Percentiles rank a stretch among this genome's conserved stretches.
Conservation (phyloP, 2,888 invertebrate species). For the Calameuta pallipes region DNA sequence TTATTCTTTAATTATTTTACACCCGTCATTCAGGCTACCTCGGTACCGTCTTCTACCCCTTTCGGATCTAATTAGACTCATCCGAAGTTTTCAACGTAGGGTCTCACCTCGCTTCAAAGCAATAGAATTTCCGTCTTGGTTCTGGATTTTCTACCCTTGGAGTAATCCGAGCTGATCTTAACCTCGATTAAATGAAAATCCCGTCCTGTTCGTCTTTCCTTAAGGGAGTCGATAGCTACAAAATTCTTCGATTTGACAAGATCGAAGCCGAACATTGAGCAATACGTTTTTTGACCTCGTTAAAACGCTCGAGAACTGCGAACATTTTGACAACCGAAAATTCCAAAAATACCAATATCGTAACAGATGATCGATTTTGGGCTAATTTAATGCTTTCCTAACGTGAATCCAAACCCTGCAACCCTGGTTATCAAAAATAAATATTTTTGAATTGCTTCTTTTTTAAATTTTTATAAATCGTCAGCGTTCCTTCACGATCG, state of each 20-base stretch:
- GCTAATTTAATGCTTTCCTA: too few species aligned
- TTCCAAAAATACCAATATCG: too few species aligned
- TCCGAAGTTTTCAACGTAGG: not conserved
- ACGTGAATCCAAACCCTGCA: accelerated
- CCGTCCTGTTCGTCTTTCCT: too few species aligned
- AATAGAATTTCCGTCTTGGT: not conserved
- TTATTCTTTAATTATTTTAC: not conserved
- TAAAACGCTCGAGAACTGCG: too few species aligned
- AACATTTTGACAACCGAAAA: too few species aligned
- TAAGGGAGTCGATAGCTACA: too few species aligned
- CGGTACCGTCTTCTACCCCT: not conserved
- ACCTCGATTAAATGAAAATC: not conserved
- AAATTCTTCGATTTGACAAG: too few species aligned
- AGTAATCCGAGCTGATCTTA: not conserved
- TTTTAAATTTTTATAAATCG: not conserved
- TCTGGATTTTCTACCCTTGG: not conserved
- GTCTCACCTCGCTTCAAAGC: not conserved
- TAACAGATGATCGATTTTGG: too few species aligned
- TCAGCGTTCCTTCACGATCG: not conserved
- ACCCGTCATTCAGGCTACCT: not conserved
- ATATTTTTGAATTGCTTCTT: not conserved
- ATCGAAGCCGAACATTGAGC: too few species aligned
- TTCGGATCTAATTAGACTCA: not conserved
- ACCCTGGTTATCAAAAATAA: not conserved
- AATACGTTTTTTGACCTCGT: too few species aligned